Percentiles rank a stretch among this genome's conserved stretches.
These are phyloP conservation scores for Campylorhamphus procurvoides DNA, from an alignment of 2,113 vertebrate genomes.

Conservation along the genomic window DNA sequence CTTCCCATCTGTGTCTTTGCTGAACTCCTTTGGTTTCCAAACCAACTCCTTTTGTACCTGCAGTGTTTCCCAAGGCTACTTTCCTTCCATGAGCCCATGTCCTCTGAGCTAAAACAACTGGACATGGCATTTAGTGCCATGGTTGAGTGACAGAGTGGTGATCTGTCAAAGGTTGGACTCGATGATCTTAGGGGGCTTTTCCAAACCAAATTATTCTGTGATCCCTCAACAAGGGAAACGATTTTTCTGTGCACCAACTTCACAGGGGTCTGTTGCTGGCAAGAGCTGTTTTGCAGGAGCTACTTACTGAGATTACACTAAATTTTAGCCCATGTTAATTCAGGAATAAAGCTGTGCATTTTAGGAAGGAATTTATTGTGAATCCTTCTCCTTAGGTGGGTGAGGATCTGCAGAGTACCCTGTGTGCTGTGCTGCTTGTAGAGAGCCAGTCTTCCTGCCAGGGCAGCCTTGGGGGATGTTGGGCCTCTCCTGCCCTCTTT, in stretches of 20 bases:
- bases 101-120: neutral
- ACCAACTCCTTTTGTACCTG: neutral
- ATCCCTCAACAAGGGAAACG: neutral
- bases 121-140: accelerated
- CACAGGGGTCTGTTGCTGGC: accelerated
- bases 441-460: neutral
- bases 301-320: neutral
- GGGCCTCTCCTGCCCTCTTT: neutral
- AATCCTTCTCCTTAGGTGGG: neutral
- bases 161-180: neutral
- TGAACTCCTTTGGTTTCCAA: neutral
- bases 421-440: neutral
- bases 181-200: neutral
- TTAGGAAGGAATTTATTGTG: neutral
- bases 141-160: neutral
- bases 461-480: accelerated
- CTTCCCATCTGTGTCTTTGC: neutral
- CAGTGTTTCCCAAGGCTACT: neutral
- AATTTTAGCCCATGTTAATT: neutral
- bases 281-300: neutral
- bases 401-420: neutral
- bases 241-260: neutral
- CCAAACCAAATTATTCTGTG: neutral
- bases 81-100: accelerated
- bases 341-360: neutral